Conservation (phyloP, 2,888 invertebrate genomes). For the Dryobota labecula region DNA sequence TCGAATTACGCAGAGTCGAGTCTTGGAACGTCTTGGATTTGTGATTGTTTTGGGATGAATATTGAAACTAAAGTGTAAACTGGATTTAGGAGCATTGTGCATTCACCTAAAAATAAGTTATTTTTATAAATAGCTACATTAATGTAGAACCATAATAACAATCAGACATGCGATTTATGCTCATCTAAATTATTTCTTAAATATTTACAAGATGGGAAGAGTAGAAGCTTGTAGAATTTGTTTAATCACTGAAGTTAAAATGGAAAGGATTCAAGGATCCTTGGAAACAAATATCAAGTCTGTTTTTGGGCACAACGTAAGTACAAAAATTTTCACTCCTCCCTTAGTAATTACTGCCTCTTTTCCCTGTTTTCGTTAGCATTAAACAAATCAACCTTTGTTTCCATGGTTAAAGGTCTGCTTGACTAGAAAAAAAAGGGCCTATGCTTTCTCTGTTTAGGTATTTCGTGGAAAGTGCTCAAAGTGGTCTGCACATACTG, state of each 20-base stretch:
- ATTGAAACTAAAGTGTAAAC: background rate
- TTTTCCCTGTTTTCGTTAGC: background rate
- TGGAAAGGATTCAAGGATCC: slow-evolving; percentile 35
- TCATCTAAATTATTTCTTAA: background rate
- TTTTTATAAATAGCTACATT: too few relatives aligned
- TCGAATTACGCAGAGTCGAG: too few relatives aligned
- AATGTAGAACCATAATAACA: background rate
- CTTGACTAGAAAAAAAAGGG: background rate
- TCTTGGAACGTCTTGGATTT: background rate
- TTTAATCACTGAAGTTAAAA: slow-evolving; percentile 37
- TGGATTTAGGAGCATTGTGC: background rate
- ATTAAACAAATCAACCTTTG: background rate
- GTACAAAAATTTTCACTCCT: slow-evolving; percentile 6
- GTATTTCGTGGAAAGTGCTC: background rate
- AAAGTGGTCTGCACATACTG: background rate
- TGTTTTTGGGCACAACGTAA: slow-evolving; percentile 48
- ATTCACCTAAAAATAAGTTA: background rate
- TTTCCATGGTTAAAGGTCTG: background rate
- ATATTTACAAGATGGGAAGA: slow-evolving; percentile 32
- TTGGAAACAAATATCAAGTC: slow-evolving; percentile 34
- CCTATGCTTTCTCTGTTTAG: background rate
- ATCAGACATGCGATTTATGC: background rate
- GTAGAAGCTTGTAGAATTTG: slow-evolving; percentile 50
- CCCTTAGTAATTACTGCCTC: background rate
- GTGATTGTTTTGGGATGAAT: background rate